phyloP scores from a whole-genome alignment of 2,888 invertebrate species.

The Chironomus riparius region DNA sequence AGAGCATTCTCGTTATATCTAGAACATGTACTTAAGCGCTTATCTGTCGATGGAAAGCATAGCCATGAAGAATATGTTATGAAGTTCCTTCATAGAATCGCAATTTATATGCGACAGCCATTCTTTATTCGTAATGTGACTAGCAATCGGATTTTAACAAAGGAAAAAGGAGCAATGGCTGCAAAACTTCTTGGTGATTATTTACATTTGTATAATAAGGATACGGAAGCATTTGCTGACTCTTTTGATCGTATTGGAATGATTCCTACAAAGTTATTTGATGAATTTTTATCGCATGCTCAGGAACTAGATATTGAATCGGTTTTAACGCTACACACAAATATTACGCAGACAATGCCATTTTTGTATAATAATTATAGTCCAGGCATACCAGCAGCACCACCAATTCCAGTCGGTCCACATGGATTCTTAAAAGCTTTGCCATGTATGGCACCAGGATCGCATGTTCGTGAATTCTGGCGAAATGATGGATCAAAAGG shows the following conservation, averaged over 20 bases:
- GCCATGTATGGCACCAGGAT: constrained; percentile 36
- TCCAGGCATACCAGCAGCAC: constrained; percentile 36
- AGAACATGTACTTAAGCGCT: constrained; percentile 60
- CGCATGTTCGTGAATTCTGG: constrained; percentile 22
- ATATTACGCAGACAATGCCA: constrained; percentile 40
- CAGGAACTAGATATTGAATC: constrained; percentile 40
- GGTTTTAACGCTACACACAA: constrained; percentile 39
- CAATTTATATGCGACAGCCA: constrained; percentile 61
- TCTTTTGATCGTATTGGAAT: constrained; percentile 54
- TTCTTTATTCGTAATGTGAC: constrained; percentile 49
- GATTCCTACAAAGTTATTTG: constrained; percentile 47
- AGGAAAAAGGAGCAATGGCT: constrained; percentile 73
- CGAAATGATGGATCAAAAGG: constrained; percentile 1
- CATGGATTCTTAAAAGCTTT: constrained; percentile 41
- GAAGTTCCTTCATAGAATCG: constrained; percentile 66
- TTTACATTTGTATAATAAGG: constrained; percentile 70
- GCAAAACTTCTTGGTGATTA: constrained; percentile 79
- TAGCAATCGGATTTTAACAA: constrained; percentile 57
- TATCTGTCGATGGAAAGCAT: constrained; percentile 44
- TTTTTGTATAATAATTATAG: constrained; percentile 41
- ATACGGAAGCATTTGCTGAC: constrained; percentile 69
- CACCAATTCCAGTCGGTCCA: constrained; percentile 41
- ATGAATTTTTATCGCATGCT: constrained; percentile 52
- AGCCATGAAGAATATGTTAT: constrained; percentile 52
- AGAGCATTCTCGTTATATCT: constrained; percentile 72